These are phyloP conservation scores for Erythrolamprus reginae DNA, from an alignment of 2,113 vertebrate genomes.

Conservation along the genomic window DNA sequence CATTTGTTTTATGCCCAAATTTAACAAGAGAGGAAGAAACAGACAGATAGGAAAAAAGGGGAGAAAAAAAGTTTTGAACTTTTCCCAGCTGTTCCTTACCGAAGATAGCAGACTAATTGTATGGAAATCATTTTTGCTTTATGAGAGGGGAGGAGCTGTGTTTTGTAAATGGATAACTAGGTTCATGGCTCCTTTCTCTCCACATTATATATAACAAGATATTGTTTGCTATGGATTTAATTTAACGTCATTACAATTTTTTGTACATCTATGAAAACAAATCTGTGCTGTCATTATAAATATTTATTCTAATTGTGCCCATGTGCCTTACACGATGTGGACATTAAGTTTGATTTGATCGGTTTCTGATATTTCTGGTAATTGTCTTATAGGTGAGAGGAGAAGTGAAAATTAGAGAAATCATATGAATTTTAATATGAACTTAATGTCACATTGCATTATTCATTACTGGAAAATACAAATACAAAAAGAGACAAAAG, in stretches of 20 bases:
- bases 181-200: not conserved
- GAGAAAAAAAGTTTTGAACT: slow-evolving; percentile 60
- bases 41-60: not conserved
- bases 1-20: slow-evolving; percentile 42
- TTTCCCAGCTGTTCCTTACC: slow-evolving; percentile 59
- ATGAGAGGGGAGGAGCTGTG: not conserved
- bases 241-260: not conserved
- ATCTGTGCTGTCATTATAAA: slow-evolving; percentile 28
- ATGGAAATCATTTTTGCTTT: slow-evolving; percentile 35
- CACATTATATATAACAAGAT: not conserved
- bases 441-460: not conserved
- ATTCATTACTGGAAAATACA: not conserved
- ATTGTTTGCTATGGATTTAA: slow-evolving; percentile 24
- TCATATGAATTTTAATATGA: not conserved
- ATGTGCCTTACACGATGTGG: not conserved
- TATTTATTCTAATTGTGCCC: slow-evolving; percentile 32
- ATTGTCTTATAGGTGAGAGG: not conserved
- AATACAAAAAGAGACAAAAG: not conserved
- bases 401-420: slow-evolving; percentile 5
- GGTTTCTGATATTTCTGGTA: not conserved
- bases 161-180: slow-evolving; percentile 24
- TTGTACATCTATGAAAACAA: slow-evolving; percentile 8
- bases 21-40: not conserved
- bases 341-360: not conserved
- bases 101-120: slow-evolving; percentile 49